Evolutionary conservation across 2,797 vertebrate genomes (phyloP).

Genomic region (Silurus aristotelis): DNA sequence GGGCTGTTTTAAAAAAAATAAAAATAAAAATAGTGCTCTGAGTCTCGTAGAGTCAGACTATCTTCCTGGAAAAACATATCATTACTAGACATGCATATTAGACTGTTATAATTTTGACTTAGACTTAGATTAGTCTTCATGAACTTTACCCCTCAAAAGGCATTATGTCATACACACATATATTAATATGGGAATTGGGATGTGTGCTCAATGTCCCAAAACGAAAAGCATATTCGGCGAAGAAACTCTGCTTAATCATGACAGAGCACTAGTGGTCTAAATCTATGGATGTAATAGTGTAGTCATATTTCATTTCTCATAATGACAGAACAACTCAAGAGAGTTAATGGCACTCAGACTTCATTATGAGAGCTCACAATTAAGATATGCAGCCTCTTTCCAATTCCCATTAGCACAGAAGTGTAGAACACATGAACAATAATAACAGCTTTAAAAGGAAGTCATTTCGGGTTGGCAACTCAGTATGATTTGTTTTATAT

Average conservation of each 20-base stretch:
- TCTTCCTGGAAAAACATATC: constrained; percentile 45
- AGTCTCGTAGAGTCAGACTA: constrained; percentile 25
- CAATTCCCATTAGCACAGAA: constrained; percentile 32
- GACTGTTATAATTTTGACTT: constrained; percentile 31
- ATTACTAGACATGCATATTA: constrained; percentile 43
- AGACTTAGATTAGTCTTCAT: constrained; percentile 41
- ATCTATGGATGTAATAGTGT: constrained; percentile 30
- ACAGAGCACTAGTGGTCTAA: constrained; percentile 9
- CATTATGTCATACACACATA: constrained; percentile 17
- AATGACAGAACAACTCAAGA: constrained; percentile 38
- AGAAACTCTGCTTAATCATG: constrained; percentile 7
- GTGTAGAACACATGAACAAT: constrained; percentile 39
- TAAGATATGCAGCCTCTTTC: constrained; percentile 40
- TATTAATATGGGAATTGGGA: constrained; percentile 20
- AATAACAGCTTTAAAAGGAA: constrained; percentile 38
- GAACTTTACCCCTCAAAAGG: constrained; percentile 40
- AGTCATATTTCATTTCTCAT: constrained; percentile 37
- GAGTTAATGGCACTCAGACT: constrained; percentile 43
- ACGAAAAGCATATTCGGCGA: constrained; percentile 11
- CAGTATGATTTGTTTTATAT: background rate
- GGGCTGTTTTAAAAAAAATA: constrained; percentile 37
- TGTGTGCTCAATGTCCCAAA: background rate
- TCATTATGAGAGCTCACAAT: constrained; percentile 38
- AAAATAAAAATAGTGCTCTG: constrained; percentile 29
- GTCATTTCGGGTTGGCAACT: constrained; percentile 9